Conservation (phyloP, 35 echinoderm and acorn worm species). For the Chiridota heheva region DNA sequence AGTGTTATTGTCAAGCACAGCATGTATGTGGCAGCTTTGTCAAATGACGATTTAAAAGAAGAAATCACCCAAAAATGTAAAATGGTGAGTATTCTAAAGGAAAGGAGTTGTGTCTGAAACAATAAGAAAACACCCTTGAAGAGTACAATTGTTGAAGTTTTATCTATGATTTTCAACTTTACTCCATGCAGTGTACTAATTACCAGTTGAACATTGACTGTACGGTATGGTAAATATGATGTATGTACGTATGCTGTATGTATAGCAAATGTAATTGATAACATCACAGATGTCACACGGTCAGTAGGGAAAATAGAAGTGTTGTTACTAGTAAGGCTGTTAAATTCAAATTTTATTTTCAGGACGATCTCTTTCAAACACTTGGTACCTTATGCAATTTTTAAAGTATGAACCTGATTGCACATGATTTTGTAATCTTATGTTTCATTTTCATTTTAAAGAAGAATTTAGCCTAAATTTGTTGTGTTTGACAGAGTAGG, state of each 20-base stretch:
- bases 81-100: slow-evolving; percentile 41
- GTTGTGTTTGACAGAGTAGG: too few species aligned
- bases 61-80: slow-evolving; percentile 61
- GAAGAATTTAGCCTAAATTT: too few species aligned
- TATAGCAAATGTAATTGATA: not conserved
- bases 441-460: too few species aligned
- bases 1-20: slow-evolving; percentile 69
- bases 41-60: slow-evolving; percentile 60
- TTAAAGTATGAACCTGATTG: too few species aligned
- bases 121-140: not conserved
- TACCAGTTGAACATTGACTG: too few species aligned
- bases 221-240: not conserved
- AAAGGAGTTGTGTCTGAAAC: not conserved
- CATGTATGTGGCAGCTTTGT: slow-evolving; percentile 67
- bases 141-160: not conserved
- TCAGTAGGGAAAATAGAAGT: not conserved
- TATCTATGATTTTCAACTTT: not conserved
- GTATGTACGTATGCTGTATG: not conserved
- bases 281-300: not conserved
- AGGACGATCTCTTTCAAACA: too few species aligned
- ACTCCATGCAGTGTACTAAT: not conserved
- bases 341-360: too few species aligned
- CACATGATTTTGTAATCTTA: too few species aligned
- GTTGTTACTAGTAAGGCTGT: too few species aligned
- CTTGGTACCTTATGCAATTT: too few species aligned